Conservation (phyloP, 1,140 invertebrate genomes). For the Aethina tumida region DNA sequence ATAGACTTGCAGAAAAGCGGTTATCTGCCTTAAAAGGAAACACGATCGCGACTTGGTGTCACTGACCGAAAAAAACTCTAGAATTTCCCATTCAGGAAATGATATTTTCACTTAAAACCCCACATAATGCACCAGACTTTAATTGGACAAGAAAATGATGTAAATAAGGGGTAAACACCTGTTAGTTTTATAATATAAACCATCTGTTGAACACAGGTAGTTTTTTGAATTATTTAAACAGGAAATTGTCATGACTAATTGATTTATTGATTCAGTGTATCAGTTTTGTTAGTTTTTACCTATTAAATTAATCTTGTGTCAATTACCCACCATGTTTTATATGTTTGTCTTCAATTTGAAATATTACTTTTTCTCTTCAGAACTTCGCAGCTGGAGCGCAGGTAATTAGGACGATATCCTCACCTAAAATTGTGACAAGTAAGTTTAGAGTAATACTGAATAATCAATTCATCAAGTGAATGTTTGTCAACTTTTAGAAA, state of each 20-base stretch:
- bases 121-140: too few species aligned
- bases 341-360: background rate
- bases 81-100: too few species aligned
- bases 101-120: too few species aligned
- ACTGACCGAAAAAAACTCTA: too few species aligned
- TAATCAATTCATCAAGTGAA: background rate
- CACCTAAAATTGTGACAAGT: constrained; percentile 39
- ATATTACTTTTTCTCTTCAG: constrained; percentile 23
- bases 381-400: constrained; percentile 31
- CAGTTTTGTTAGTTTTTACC: background rate
- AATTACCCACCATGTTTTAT: background rate
- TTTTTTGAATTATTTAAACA: background rate
- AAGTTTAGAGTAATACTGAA: constrained; percentile 19
- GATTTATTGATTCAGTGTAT: background rate
- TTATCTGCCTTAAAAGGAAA: too few species aligned
- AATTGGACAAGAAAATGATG: too few species aligned
- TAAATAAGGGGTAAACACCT: too few species aligned
- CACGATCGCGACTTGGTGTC: too few species aligned
- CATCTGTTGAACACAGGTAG: background rate
- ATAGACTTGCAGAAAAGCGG: too few species aligned
- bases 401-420: constrained; percentile 39
- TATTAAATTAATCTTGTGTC: background rate
- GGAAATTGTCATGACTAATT: background rate
- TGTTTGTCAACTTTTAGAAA: constrained; percentile 29
- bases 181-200: too few species aligned